Evolutionary conservation across 1,140 invertebrate species (phyloP).

Genomic region (Amyelois transitella): DNA sequence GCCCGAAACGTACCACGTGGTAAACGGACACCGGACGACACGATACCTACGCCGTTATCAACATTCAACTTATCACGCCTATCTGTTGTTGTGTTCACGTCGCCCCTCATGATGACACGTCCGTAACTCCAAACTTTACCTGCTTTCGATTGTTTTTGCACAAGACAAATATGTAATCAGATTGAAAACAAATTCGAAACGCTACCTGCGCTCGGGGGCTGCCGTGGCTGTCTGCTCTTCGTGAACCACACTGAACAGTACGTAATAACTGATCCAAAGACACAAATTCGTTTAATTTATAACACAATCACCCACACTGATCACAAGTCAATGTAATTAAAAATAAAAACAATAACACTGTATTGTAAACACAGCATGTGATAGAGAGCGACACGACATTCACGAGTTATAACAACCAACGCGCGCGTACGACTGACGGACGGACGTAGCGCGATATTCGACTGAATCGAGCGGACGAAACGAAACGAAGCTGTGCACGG

Average conservation of each 20-base stretch:
- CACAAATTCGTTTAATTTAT: conserved; percentile 17
- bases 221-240: conserved; percentile 52
- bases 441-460: too few species aligned
- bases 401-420: conserved; percentile 43
- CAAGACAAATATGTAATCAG: conserved; percentile 35
- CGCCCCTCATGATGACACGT: not conserved
- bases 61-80: conserved; percentile 18
- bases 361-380: conserved; percentile 64
- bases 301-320: conserved; percentile 42
- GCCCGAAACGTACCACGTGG: conserved; percentile 58
- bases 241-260: conserved; percentile 38
- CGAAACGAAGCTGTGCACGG: too few species aligned
- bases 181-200: conserved; percentile 61
- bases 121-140: not conserved
- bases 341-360: conserved; percentile 58
- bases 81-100: not conserved
- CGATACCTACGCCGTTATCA: conserved; percentile 30
- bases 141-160: not conserved
- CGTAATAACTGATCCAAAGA: conserved; percentile 22
- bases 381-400: conserved; percentile 35
- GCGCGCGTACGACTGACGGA: conserved; percentile 68
- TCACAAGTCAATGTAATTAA: conserved; percentile 42
- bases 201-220: conserved; percentile 65
- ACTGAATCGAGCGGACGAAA: too few species aligned
- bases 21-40: conserved; percentile 25